These are phyloP conservation scores for Dendropsophus ebraccatus DNA, from an alignment of 2,113 vertebrate genomes.

Conservation along the genomic window DNA sequence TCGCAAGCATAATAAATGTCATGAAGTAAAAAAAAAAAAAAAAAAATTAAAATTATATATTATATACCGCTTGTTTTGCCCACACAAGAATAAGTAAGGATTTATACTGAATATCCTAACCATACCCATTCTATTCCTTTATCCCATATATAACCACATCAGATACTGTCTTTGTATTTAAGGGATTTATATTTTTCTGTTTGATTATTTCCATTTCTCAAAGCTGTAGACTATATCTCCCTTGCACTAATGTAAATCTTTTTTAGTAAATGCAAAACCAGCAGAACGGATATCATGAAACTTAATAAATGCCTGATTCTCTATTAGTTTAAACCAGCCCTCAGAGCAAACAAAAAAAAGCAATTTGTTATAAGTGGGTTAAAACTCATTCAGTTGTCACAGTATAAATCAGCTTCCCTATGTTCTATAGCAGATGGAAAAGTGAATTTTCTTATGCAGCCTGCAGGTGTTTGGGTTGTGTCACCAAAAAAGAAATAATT, in stretches of 20 bases:
- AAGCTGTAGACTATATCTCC: background rate
- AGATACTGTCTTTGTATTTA: background rate
- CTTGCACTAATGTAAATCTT: background rate
- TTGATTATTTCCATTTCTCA: background rate
- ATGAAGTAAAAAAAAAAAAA: too few relatives aligned
- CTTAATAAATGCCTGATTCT: conserved; percentile 9
- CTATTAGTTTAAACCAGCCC: conserved; percentile 29
- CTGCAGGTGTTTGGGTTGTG: conserved; percentile 48
- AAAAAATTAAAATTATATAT: too few relatives aligned
- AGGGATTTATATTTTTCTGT: background rate
- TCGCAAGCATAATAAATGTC: too few relatives aligned
- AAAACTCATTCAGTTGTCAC: conserved; percentile 35
- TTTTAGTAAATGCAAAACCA: background rate
- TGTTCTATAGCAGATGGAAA: conserved; percentile 53
- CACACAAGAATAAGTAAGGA: background rate
- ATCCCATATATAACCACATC: background rate
- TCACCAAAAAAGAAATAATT: background rate
- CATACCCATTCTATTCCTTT: background rate
- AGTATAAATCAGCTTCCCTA: conserved; percentile 44
- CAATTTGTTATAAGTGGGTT: conserved; percentile 22
- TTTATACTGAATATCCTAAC: background rate
- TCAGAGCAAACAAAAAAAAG: conserved; percentile 20
- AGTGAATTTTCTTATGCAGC: conserved; percentile 43
- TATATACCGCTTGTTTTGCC: background rate
- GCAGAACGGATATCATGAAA: background rate